Conservation (phyloP, 2,797 vertebrate genomes). For the Nyctalus aviator region DNA sequence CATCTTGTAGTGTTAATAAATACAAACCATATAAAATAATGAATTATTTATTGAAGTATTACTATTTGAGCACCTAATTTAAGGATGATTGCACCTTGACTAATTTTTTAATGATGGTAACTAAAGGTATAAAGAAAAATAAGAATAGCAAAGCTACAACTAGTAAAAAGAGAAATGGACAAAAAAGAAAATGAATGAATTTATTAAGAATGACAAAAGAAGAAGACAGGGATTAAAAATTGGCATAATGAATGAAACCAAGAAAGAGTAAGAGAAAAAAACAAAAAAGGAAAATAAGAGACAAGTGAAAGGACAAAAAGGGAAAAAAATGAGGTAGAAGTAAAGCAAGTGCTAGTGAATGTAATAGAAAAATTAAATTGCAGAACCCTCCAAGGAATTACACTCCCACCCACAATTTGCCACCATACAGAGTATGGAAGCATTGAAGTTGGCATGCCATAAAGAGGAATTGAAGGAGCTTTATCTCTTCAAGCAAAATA, state of each 20-base stretch:
- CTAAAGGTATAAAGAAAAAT: not conserved
- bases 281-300: slow-evolving; percentile 4
- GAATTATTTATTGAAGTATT: slow-evolving; percentile 14
- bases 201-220: slow-evolving; percentile 17
- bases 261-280: not conserved
- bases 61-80: not conserved
- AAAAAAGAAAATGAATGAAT: not conserved
- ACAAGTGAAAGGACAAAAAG: not conserved
- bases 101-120: slow-evolving; percentile 24
- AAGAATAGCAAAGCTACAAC: not conserved
- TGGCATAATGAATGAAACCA: not conserved
- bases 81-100: not conserved
- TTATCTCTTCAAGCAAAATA: slow-evolving; percentile 56
- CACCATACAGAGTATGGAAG: not conserved
- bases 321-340: slow-evolving; percentile 37
- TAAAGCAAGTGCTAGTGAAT: not conserved
- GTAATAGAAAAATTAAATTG: not conserved
- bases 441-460: not conserved
- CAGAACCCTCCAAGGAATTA: not conserved
- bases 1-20: not conserved
- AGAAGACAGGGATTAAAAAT: not conserved
- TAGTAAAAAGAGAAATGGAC: not conserved
- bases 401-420: not conserved
- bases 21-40: not conserved
- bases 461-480: not conserved